Evolutionary conservation across 2,888 invertebrate genomes (phyloP).

Genomic region (Epirrita christyi): DNA sequence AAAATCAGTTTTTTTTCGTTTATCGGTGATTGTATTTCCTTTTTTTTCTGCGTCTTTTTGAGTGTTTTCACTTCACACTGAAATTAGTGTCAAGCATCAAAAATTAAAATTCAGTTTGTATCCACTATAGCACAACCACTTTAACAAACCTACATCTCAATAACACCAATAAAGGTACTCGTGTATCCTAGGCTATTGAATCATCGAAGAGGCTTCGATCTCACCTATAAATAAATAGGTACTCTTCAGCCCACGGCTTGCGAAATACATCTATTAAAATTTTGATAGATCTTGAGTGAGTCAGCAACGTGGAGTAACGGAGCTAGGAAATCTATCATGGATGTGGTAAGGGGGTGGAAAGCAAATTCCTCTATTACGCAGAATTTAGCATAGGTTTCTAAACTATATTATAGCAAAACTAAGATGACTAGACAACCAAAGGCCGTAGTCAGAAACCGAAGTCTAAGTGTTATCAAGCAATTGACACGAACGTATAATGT

Average conservation of each 20-base stretch:
- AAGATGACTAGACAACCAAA: no score
- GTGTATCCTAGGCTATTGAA: conserved; percentile 46
- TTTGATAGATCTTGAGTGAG: conserved; percentile 60
- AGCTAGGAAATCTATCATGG: background rate
- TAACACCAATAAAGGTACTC: conserved; percentile 22
- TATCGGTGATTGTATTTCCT: no score
- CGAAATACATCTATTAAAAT: conserved; percentile 72
- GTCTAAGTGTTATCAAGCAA: background rate
- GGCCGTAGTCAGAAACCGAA: no score
- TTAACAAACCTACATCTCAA: conserved; percentile 12
- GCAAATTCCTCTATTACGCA: background rate
- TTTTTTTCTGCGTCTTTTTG: no score
- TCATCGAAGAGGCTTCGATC: conserved; percentile 53
- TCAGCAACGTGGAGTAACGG: conserved; percentile 34
- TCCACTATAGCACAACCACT: background rate
- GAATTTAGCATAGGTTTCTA: background rate
- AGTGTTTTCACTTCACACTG: no score
- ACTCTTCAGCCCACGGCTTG: conserved; percentile 63
- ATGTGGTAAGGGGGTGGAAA: background rate
- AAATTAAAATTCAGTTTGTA: background rate
- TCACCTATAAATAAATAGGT: conserved; percentile 53
- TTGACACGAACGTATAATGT: background rate
- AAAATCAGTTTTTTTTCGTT: no score
- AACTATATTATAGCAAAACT: no score
- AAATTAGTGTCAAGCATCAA: background rate